phyloP scores from a whole-genome alignment of 2,113 vertebrate genomes.

The Scomber colias region DNA sequence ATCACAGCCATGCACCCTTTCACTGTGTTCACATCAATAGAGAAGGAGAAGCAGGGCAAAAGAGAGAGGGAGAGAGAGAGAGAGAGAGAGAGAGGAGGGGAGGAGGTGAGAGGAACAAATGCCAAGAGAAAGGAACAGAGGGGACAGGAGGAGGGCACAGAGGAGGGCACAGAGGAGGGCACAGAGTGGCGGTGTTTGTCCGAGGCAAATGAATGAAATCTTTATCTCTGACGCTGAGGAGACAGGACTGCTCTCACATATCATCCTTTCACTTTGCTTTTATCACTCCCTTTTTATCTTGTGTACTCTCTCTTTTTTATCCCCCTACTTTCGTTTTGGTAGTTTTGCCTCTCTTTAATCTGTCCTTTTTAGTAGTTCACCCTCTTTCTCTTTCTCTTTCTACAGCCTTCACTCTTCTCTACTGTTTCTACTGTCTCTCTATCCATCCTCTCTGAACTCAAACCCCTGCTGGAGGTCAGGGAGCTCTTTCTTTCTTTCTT shows the following conservation, averaged over 20 bases:
- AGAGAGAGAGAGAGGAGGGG: conserved; percentile 20
- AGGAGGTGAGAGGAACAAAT: conserved; percentile 57
- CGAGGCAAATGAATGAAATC: conserved; percentile 77
- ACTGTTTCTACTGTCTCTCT: background rate
- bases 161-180: conserved; percentile 39
- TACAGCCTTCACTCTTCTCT: background rate
- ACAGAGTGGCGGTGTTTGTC: conserved; percentile 69
- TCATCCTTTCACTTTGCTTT: conserved; percentile 11
- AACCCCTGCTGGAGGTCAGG: conserved; percentile 58
- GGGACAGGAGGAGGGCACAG: conserved; percentile 30
- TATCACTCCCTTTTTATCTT: conserved; percentile 3
- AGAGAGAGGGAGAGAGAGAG: conserved; percentile 20
- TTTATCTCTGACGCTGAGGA: conserved; percentile 67
- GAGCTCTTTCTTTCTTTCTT: background rate
- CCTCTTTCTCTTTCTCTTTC: background rate
- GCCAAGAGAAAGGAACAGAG: conserved; percentile 54
- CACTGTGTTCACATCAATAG: conserved; percentile 73
- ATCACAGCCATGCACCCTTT: conserved; percentile 70
- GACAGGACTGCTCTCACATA: conserved; percentile 30
- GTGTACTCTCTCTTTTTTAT: background rate
- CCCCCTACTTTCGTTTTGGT: background rate
- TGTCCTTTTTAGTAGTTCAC: background rate
- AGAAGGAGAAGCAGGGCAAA: conserved; percentile 44
- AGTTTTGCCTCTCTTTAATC: background rate
- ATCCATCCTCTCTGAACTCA: conserved; percentile 25